Conservation (phyloP, 2,888 invertebrate genomes). For the Phorcus lineatus region DNA sequence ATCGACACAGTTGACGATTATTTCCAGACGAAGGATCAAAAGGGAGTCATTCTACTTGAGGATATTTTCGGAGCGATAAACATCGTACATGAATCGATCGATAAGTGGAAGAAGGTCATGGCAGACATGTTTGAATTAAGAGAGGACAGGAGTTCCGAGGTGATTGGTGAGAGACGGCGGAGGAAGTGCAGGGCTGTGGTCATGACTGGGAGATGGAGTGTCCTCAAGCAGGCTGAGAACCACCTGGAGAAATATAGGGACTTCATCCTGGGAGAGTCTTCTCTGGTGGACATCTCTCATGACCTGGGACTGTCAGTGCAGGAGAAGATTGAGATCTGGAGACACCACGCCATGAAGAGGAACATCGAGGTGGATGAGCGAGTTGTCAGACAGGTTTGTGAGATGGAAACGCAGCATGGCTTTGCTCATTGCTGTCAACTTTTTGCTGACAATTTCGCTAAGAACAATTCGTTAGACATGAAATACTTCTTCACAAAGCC, state of each 20-base stretch:
- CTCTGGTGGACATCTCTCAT: not conserved
- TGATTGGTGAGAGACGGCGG: not conserved
- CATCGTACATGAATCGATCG: not conserved
- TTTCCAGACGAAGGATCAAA: not conserved
- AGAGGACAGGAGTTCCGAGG: not conserved
- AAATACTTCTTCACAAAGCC: not conserved
- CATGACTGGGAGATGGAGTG: not conserved
- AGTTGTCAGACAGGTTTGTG: not conserved
- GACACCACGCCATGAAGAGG: not conserved
- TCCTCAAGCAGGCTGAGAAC: not conserved
- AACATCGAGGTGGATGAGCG: not conserved
- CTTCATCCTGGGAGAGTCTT: not conserved
- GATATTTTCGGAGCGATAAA: not conserved
- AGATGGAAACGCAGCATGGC: not conserved
- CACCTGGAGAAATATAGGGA: not conserved
- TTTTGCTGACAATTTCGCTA: not conserved
- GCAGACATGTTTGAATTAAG: not conserved
- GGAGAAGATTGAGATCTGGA: not conserved
- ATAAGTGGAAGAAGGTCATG: not conserved
- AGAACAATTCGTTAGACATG: not conserved
- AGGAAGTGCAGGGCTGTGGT: not conserved
- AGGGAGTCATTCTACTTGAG: not conserved
- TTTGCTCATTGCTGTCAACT: not conserved
- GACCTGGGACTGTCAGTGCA: not conserved
- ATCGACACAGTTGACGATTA: not conserved